Percentiles rank a stretch among this genome's conserved stretches.
These are phyloP conservation scores for Asobara japonica DNA, from an alignment of 1,140 invertebrate species.

Conservation along the genomic window DNA sequence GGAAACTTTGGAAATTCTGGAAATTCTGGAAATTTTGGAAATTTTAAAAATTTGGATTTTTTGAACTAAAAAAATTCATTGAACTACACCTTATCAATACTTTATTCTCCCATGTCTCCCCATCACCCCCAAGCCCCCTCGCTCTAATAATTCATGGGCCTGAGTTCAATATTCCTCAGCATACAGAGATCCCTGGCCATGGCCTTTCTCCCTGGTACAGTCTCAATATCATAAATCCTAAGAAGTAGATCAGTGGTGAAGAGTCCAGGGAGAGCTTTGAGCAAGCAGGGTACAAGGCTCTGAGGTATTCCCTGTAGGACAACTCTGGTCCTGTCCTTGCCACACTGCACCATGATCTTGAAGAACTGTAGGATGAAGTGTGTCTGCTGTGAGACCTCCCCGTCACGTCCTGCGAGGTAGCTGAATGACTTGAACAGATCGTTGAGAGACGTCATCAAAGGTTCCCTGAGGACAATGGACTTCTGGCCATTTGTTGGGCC, in stretches of 20 bases:
- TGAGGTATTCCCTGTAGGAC: slow-evolving; percentile 85
- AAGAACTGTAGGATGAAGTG: slow-evolving; percentile 88
- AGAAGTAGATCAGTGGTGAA: slow-evolving; percentile 79
- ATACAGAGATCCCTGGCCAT: slow-evolving; percentile 85
- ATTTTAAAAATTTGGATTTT: not conserved
- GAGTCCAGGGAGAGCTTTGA: slow-evolving; percentile 80
- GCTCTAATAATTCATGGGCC: slow-evolving; percentile 45
- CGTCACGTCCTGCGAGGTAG: slow-evolving; percentile 78
- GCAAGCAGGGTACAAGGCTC: slow-evolving; percentile 79
- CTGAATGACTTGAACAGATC: slow-evolving; percentile 78
- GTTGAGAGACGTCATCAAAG: slow-evolving; percentile 71
- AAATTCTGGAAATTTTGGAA: no score
- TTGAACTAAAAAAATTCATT: no score
- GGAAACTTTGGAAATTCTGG: no score
- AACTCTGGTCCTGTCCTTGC: slow-evolving; percentile 76
- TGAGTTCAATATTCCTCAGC: slow-evolving; percentile 79
- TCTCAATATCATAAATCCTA: slow-evolving; percentile 81
- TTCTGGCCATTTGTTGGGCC: slow-evolving; percentile 60
- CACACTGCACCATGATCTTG: slow-evolving; percentile 82
- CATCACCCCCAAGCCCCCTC: not conserved
- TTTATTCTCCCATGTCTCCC: not conserved
- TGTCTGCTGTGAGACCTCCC: slow-evolving; percentile 83
- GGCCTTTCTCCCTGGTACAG: slow-evolving; percentile 76
- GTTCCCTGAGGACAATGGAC: slow-evolving; percentile 69
- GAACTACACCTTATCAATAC: no score